Evolutionary conservation across 64 coral and sea anemone genomes (phyloP).

Genomic region (Pachyseris speciosa): DNA sequence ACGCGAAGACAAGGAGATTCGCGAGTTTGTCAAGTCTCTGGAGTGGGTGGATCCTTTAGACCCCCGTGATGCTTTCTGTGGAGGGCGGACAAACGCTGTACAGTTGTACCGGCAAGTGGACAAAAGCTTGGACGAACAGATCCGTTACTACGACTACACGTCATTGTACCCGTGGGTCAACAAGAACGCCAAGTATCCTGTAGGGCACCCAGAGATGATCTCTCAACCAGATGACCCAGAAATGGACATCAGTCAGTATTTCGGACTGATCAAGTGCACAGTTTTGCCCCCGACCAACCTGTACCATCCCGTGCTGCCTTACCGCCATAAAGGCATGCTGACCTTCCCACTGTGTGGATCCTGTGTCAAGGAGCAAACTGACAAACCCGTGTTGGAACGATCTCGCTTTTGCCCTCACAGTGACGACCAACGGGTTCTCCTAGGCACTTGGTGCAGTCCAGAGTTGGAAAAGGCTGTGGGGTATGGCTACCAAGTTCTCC

Average conservation of each 20-base stretch:
- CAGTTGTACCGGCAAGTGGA: background rate
- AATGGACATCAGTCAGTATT: background rate
- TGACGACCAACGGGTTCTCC: background rate
- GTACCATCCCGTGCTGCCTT: conserved; percentile 36
- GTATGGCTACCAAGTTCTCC: background rate
- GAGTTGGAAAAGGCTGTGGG: background rate
- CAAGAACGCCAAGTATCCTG: background rate
- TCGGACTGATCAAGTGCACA: background rate
- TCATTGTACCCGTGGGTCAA: conserved; percentile 34
- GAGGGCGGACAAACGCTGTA: too few species aligned
- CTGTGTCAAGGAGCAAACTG: conserved; percentile 8
- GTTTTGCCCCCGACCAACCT: background rate
- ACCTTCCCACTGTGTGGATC: conserved; percentile 37
- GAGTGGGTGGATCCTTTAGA: background rate
- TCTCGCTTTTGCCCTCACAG: background rate
- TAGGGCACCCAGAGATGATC: conserved; percentile 1
- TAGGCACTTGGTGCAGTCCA: conserved; percentile 10
- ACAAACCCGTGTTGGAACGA: background rate
- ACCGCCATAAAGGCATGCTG: background rate
- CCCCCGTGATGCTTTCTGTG: background rate
- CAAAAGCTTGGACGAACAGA: background rate
- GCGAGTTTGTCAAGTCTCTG: background rate
- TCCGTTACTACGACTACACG: conserved; percentile 21
- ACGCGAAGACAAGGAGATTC: background rate
- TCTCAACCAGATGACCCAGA: background rate